Evolutionary conservation across 37 sponge, comb jelly and placozoan species (phyloP), one percentile per base, ranked within the genome.

Genomic region (Halisarca cf. caerulea): DNA sequence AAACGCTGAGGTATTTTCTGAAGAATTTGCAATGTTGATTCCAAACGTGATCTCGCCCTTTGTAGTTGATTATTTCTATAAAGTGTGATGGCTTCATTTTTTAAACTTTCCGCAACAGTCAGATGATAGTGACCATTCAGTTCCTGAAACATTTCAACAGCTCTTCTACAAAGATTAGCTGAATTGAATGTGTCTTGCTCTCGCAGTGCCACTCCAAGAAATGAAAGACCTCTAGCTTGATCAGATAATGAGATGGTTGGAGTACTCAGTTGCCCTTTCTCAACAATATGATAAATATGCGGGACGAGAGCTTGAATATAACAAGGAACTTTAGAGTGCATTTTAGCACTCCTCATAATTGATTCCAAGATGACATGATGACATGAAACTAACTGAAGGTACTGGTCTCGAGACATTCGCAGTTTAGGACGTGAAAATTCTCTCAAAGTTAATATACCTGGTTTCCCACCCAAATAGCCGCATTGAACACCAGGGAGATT

Each of bases 341-440:
- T 30, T 69, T 83, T 84, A 17, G 84, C 32, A 7, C 80, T 66
- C 1, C 57, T 23, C 9, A 24, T 28, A 2, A 93, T 40, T 18
- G 91, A 41, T 7, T 55, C 54, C 24, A 69, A 30, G 0, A 93
- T 78, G 2, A 90, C 40, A 58, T 90, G 94, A 37, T 90, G 38
- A 57, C 89, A 90, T 0, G 91, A 90, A 30, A 93, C 72, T 17
- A 78, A 33, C 42, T 90, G 91, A 4, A 80, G 78, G 44, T 90
- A 90, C 20, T 85, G 30, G 17, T 84, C 11, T 14, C 51, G 51
- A 47, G 51, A 47, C 6, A 47, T 47, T 14, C 6, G 6, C 51
- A 11, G 51, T 47, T 47, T 47, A 6, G 11, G 6, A 11, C 51
- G 51, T 47, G 11, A 47, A 47, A 47, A 47, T 6, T 47, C 51